Evolutionary conservation across 2,888 invertebrate species (phyloP), one percentile per base, ranked within the genome.

Genomic region (Aphrophora alni): DNA sequence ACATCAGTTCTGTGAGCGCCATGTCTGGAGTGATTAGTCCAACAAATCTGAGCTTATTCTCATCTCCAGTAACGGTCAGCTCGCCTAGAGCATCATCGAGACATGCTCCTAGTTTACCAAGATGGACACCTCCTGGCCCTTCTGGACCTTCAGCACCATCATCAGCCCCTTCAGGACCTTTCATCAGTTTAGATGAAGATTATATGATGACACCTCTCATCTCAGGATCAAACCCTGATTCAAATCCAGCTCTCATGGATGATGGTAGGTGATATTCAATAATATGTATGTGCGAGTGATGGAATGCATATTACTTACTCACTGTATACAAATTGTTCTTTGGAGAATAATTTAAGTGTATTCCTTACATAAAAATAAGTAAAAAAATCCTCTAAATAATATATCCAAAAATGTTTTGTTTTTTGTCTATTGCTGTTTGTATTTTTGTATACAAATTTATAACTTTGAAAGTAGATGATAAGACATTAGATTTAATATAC

Each of bases 101-200:
- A 84, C 88, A 88, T 85, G 85, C 87, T 17, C 81, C 82, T 51
- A 83, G 82, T 78, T 82, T 84, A 75, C 86, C 86, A 87, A 89
- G 84, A 27, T 86, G 85, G 85, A 85, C 84, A 69, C 85, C 85
- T 24, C 83, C 85, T n/a, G 87, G 87, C 51, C 87, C 87, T 72
- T 86, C 88, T 75, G 89, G 90, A 88, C 92, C 95, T 77, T 91
- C 92, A 72, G 83, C 83, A 38, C 80, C 83, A 38, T 21, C 59
- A 8, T 81, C 82, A 68, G 94, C 95, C 88, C 92, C 95, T 80
- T 91, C 92, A 73, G 83, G 83, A 77, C 92, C 95, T 78, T 97
- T 97, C 90, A 93, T 97, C 85, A 93, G 94, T 78, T 90, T 97
- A 86, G 98, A 98, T 88, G 98, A 98, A 88, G 98, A 98, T 89